Evolutionary conservation across 1,140 invertebrate genomes (phyloP).

Genomic region (Pseudachorutes palmiensis): DNA sequence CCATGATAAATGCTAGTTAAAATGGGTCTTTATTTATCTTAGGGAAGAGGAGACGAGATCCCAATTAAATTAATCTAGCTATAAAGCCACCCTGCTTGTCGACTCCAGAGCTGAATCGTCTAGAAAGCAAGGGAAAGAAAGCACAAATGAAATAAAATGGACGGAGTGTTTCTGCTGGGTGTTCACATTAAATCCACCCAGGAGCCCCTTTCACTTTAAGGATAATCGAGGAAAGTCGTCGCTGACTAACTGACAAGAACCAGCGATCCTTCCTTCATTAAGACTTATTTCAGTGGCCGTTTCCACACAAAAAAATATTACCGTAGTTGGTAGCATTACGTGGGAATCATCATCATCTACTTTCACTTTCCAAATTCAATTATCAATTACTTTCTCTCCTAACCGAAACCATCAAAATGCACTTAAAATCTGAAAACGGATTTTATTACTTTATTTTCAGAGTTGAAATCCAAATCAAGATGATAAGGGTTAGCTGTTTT

Average conservation of each 20-base stretch:
- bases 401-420: not conserved
- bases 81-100: slow-evolving; percentile 30
- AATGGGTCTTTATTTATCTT: slow-evolving; percentile 34
- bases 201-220: slow-evolving; percentile 19
- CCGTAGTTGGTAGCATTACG: no score
- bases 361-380: not conserved
- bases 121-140: not conserved
- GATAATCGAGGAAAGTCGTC: not conserved
- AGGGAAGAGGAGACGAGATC: slow-evolving; percentile 28
- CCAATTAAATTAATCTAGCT: slow-evolving; percentile 39
- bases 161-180: not conserved
- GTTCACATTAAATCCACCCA: slow-evolving; percentile 26
- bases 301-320: no score
- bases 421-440: not conserved
- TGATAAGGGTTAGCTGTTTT: not conserved
- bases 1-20: slow-evolving; percentile 36
- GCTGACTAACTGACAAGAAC: no score
- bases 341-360: not conserved
- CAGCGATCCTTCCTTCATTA: slow-evolving; percentile 3
- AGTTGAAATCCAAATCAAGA: not conserved
- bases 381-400: slow-evolving; percentile 1
- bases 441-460: not conserved
- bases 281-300: not conserved
- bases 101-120: not conserved
- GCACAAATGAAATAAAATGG: slow-evolving; percentile 5